Evolutionary conservation across 1,140 invertebrate genomes (phyloP).

Genomic region (Drosophila ercepeae): DNA sequence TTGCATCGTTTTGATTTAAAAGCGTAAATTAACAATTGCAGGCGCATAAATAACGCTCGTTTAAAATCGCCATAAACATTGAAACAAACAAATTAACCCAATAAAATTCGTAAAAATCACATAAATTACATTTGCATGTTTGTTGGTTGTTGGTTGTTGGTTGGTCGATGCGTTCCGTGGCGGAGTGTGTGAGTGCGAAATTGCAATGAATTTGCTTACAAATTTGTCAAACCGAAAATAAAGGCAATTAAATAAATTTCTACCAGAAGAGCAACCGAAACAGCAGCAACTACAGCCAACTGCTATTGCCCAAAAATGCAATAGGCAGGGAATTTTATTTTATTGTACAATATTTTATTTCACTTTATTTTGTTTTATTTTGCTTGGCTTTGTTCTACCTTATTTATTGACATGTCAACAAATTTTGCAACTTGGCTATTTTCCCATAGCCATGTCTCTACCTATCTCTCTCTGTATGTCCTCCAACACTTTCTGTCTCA

Average conservation of each 20-base stretch:
- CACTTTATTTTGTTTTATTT: slow-evolving; percentile 53
- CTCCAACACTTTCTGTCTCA: background rate
- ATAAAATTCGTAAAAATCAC: slow-evolving; percentile 72
- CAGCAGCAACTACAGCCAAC: slow-evolving; percentile 17
- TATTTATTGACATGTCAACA: slow-evolving; percentile 73
- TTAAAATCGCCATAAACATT: slow-evolving; percentile 61
- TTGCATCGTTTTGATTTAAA: slow-evolving; percentile 29
- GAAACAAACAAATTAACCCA: slow-evolving; percentile 73
- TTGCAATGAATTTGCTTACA: slow-evolving; percentile 64
- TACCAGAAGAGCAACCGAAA: slow-evolving; percentile 6
- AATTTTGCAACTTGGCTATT: slow-evolving; percentile 36
- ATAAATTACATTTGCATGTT: slow-evolving; percentile 53
- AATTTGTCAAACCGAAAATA: slow-evolving; percentile 66
- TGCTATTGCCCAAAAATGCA: slow-evolving; percentile 56
- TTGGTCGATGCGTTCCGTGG: too few species aligned
- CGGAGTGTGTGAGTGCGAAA: slow-evolving; percentile 5
- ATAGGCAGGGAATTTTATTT: slow-evolving; percentile 28
- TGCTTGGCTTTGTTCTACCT: slow-evolving; percentile 31
- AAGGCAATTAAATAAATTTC: slow-evolving; percentile 80
- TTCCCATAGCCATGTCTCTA: background rate
- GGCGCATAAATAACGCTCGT: slow-evolving; percentile 57
- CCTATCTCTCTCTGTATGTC: background rate
- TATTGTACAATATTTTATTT: slow-evolving; percentile 14
- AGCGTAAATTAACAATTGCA: slow-evolving; percentile 60
- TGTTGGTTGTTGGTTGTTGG: background rate